phyloP scores from a whole-genome alignment of 2,113 vertebrate species.

The Planiliza haematocheilus region DNA sequence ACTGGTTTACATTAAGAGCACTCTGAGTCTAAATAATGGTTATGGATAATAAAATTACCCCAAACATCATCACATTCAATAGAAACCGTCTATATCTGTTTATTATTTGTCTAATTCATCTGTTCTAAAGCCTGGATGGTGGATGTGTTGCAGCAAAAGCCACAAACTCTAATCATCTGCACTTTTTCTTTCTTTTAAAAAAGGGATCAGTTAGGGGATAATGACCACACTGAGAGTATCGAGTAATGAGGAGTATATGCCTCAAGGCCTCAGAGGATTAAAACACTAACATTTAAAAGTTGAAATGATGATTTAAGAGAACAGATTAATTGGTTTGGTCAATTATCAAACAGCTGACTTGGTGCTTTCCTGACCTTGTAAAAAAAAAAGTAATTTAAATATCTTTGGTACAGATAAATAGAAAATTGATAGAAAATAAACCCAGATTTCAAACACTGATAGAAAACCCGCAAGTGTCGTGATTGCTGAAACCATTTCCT shows the following conservation, averaged over 20 bases:
- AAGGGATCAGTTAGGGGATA: background rate
- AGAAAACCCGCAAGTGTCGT: constrained; percentile 3
- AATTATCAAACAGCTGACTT: too few relatives aligned
- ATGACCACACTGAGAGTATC: background rate
- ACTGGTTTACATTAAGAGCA: background rate
- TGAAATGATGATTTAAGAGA: too few relatives aligned
- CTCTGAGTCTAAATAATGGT: background rate
- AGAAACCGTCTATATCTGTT: background rate
- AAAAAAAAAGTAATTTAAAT: too few relatives aligned
- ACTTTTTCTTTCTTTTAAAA: background rate
- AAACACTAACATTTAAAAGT: too few relatives aligned
- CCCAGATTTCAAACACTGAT: too few relatives aligned
- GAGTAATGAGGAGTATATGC: background rate
- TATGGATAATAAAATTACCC: background rate
- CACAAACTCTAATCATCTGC: background rate
- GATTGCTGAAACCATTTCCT: background rate
- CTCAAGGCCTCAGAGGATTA: too few relatives aligned
- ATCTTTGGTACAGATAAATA: too few relatives aligned
- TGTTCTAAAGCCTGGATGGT: background rate
- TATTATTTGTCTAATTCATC: background rate
- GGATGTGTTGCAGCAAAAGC: background rate
- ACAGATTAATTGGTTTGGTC: too few relatives aligned
- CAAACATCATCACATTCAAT: background rate
- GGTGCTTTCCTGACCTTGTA: too few relatives aligned
- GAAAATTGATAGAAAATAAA: too few relatives aligned